Base-by-base conservation (phyloP, 1,140 invertebrate species). In the Frieseomelitta varia region DNA sequence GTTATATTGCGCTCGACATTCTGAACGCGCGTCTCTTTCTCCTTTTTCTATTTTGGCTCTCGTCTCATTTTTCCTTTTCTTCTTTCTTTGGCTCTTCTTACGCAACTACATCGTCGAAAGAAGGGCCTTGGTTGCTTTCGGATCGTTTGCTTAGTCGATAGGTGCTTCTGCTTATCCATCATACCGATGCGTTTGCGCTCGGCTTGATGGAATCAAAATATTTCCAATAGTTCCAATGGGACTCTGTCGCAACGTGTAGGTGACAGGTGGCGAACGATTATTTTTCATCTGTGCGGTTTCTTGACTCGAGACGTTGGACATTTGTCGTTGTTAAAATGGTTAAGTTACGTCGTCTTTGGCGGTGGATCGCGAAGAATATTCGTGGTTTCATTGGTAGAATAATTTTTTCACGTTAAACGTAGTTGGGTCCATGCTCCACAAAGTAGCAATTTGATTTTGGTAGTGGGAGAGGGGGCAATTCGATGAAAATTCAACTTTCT, bases 1-100 rank as follows among this genome's bases (percentile, higher is more conserved):
- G 72, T 79, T 84, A 73, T 84, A 73, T 68, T 51, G 56, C 78
- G 68, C 68, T 61, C 78, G 68, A 88, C 87, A 88, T 88, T 88
- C 87, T 63, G 56, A 21, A 75, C 78, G 78, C 74, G 78, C 82
- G 58, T 76, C 58, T 79, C 80, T 69, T 75, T 55, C 24, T 39
- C 21, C 47, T 30, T 17, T 39, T 53, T 15, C 27, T 30, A 0
- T 14, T 51, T 1, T n/a, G n/a, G n/a, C n/a, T n/a, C n/a, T 47
- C 39, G 8, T 47, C 39, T 47, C 39, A n/a, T 24, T 39, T 34
- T 15, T 27, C 24, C 0, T 14, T 51, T 1, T n/a, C 11, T 12
- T 8, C 51, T n/a, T 24, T 47, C 8, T 8, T 47, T 47, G 39
- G 39, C 39, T 21, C 15, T 12, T 8, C 58, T 27, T 24, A 30